These are phyloP conservation scores for Sebastes glaucus DNA, from an alignment of 2,797 vertebrate species.

Conservation along the genomic window DNA sequence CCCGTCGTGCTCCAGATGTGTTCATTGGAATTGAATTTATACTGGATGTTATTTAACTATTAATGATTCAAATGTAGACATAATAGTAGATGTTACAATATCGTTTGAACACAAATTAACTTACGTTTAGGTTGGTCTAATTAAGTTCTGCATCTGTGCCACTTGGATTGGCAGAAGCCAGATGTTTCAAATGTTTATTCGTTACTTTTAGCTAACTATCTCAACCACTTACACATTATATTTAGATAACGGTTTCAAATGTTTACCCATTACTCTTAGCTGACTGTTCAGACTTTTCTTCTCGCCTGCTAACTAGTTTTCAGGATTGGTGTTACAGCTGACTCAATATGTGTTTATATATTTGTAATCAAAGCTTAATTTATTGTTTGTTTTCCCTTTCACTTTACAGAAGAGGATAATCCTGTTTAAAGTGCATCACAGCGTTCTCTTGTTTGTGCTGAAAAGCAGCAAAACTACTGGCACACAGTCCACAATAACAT, in stretches of 20 bases:
- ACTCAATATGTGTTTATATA: neutral
- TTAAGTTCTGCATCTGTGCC: neutral
- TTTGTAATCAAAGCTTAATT: neutral
- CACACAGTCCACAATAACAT: neutral
- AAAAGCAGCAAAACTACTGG: neutral
- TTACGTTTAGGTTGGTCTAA: accelerated
- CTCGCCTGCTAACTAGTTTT: too few species aligned
- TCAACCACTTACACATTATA: too few species aligned
- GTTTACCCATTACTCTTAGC: too few species aligned
- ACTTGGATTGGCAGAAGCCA: neutral
- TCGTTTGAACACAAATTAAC: too few species aligned
- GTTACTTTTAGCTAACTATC: neutral
- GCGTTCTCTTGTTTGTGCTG: neutral
- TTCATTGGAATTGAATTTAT: neutral
- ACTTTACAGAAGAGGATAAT: neutral
- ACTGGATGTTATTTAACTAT: neutral
- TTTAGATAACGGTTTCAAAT: too few species aligned
- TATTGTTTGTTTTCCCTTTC: neutral
- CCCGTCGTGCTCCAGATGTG: neutral
- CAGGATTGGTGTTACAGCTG: neutral
- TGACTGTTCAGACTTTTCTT: too few species aligned
- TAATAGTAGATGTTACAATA: neutral
- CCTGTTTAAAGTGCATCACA: neutral
- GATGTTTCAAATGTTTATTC: neutral
- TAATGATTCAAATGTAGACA: neutral